A percentile compares a stretch with the other conserved stretches of the same genome.
phyloP scores from a whole-genome alignment of 2,888 invertebrate species.

The Hipparchia semele region DNA sequence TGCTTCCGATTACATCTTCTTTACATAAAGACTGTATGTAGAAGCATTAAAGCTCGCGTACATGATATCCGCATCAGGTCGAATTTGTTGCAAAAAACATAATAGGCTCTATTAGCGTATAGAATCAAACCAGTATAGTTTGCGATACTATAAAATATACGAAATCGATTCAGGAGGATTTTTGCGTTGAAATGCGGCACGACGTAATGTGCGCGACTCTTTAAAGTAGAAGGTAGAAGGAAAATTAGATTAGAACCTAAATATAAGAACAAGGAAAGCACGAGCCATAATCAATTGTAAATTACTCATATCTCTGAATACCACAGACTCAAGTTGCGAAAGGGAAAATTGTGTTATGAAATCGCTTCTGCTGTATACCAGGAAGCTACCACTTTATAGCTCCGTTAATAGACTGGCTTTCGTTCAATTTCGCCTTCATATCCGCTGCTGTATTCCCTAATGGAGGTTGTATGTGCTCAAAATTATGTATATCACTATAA shows the following conservation, averaged over 20 bases:
- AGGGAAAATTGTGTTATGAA: constrained; percentile 77
- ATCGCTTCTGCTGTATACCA: constrained; percentile 62
- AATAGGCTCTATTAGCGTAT: too few relatives aligned
- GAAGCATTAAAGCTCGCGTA: too few relatives aligned
- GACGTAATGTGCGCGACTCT: not conserved
- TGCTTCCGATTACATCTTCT: too few relatives aligned
- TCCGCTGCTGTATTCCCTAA: constrained; percentile 30
- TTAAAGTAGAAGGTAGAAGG: not conserved
- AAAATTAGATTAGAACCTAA: constrained; percentile 16
- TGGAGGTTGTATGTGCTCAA: constrained; percentile 18
- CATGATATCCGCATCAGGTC: too few relatives aligned
- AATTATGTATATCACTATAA: constrained; percentile 10
- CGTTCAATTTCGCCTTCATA: constrained; percentile 53
- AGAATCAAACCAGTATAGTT: too few relatives aligned
- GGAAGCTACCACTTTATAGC: constrained; percentile 63
- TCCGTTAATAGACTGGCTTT: constrained; percentile 61
- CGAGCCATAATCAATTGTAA: constrained; percentile 44
- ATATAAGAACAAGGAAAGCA: constrained; percentile 22
- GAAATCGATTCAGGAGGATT: too few relatives aligned
- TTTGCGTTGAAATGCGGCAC: too few relatives aligned
- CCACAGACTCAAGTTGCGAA: constrained; percentile 60
- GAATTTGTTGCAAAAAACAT: too few relatives aligned
- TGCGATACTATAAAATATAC: too few relatives aligned
- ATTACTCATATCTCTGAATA: constrained; percentile 46
- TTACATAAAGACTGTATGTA: too few relatives aligned